Base-by-base conservation (phyloP, 2,113 vertebrate genomes). In the Rhinoderma darwinii region DNA sequence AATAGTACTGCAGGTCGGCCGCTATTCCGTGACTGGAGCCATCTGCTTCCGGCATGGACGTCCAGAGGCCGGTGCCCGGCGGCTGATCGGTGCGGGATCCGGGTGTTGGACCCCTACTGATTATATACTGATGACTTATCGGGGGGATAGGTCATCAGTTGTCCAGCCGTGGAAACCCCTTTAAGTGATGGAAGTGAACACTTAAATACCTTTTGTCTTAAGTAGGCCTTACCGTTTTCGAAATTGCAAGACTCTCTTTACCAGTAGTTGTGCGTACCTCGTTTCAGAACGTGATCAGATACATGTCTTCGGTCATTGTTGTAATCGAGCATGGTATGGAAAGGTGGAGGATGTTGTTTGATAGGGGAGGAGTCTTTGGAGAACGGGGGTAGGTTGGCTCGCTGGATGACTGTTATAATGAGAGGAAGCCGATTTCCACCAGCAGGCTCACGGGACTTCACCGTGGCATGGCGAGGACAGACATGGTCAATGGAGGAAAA, bases 331-430 rank as follows among this genome's bases (percentile, higher is more conserved):
- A 88, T 87, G 15, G 82, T 47, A 54, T 89, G 86, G 37, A 91
- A 91, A 17, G 88, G 86, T 4, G 89, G 68, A 20, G 85, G 90
- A 32, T 89, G 89, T 20, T 88, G 88, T 37, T 87, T 90, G 63
- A 90, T 50, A 59, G 88, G 78, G 4, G 86, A 73, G 25, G n/a
- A 12, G 32, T 68, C 84, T 56, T 72, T 79, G 25, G 74, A n/a
- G 25, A 50, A 30, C 1, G 70, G 54, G 14, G 61, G 32, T 30
- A 76, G 30, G 56, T 17, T 87, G 41, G 51, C 27, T 11, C 51
- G 10, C 54, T 87, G 59, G 27, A 84, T 72, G 14, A 82, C 68
- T 1, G 84, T 87, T n/a, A 87, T 63, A 30, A 87, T 87, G 3
- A 87, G 86, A 43, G 86, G 86, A 56, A 87, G 79, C 3, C 86